These are phyloP conservation scores for Xenops minutus DNA, from an alignment of 2,797 vertebrate genomes.

Conservation along the genomic window DNA sequence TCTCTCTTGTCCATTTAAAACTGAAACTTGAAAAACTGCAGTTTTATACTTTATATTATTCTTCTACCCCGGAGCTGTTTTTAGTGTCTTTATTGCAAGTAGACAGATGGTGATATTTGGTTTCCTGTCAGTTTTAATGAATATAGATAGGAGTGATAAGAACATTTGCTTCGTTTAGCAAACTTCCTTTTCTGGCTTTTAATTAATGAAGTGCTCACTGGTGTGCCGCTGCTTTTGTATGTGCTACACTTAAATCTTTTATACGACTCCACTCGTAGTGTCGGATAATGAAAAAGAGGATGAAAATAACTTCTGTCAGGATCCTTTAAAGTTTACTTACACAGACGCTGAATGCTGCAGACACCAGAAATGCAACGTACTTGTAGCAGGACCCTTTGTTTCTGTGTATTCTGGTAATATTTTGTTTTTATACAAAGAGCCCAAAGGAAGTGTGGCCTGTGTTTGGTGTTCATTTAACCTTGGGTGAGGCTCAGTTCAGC, in stretches of 20 bases:
- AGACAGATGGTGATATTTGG: slow-evolving; percentile 79
- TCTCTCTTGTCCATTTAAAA: slow-evolving; percentile 50
- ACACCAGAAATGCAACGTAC: not conserved
- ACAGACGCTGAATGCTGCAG: not conserved
- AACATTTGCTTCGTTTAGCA: slow-evolving; percentile 76
- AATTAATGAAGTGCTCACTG: slow-evolving; percentile 71
- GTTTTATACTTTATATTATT: slow-evolving; percentile 64
- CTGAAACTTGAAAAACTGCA: slow-evolving; percentile 59
- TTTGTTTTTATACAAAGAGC: not conserved
- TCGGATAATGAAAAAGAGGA: not conserved
- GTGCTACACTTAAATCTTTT: slow-evolving; percentile 5
- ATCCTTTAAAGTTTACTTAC: slow-evolving; percentile 11
- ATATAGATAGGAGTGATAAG: slow-evolving; percentile 75
- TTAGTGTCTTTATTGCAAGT: slow-evolving; percentile 71
- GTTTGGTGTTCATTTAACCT: not conserved
- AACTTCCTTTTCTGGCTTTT: slow-evolving; percentile 75
- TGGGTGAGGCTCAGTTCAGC: not conserved
- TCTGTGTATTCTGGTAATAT: not conserved
- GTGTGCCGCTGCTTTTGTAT: slow-evolving; percentile 57
- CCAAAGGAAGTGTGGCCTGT: not conserved
- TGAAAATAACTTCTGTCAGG: slow-evolving; percentile 8
- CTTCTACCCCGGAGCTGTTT: slow-evolving; percentile 69
- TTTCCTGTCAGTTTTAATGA: slow-evolving; percentile 79
- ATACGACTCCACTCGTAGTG: not conserved
- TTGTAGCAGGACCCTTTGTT: not conserved